Evolutionary conservation across 2,113 vertebrate genomes (phyloP).

Genomic region (Addax nasomaculatus): DNA sequence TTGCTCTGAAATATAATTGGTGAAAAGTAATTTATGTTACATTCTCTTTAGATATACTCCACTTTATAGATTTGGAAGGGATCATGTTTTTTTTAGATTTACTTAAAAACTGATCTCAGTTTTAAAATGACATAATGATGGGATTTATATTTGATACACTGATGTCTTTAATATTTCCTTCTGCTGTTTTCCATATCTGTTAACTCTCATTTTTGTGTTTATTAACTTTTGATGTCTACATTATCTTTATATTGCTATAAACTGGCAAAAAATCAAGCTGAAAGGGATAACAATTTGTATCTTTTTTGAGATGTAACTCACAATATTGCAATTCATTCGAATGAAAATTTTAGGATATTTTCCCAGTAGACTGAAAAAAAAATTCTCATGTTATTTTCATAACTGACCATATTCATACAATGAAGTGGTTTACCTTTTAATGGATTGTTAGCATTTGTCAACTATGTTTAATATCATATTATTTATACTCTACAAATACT

Average conservation of each 20-base stretch:
- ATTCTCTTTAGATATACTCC: background rate
- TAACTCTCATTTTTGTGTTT: background rate
- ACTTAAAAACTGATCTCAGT: background rate
- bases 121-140: background rate
- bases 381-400: background rate
- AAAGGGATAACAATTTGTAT: background rate
- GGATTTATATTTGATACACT: background rate
- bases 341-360: background rate
- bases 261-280: background rate
- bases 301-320: background rate
- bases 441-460: background rate
- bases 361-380: background rate
- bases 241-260: background rate
- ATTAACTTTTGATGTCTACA: background rate
- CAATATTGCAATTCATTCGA: background rate
- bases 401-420: background rate
- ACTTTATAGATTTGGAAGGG: background rate
- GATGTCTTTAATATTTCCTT: background rate
- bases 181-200: background rate
- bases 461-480: background rate
- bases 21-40: background rate
- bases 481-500: background rate
- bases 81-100: background rate
- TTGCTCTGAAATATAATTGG: background rate
- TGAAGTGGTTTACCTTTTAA: background rate